These are phyloP conservation scores for Styela plicata DNA, from an alignment of 23 tunicate species.

Conservation along the genomic window DNA sequence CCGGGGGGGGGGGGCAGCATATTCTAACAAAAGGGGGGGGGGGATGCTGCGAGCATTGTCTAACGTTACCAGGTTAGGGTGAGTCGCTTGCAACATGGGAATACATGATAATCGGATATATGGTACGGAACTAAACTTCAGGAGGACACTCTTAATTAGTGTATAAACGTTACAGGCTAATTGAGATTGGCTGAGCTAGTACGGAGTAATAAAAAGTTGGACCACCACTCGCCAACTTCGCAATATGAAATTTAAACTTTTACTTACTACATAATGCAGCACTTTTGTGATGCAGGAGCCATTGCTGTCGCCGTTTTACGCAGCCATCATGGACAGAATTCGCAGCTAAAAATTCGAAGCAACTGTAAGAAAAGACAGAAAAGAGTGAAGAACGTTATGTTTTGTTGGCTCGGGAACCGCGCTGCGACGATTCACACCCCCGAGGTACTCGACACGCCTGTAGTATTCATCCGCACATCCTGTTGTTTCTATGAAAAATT, in stretches of 20 bases:
- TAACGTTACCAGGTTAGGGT: too few species aligned
- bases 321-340: constrained; percentile 71
- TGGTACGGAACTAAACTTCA: neutral
- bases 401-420: neutral
- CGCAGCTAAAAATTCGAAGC: constrained; percentile 9
- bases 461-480: constrained; percentile 21
- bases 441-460: neutral
- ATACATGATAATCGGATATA: neutral
- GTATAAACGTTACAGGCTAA: neutral
- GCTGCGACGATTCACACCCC: neutral
- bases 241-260: neutral
- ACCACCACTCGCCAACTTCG: too few species aligned
- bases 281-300: constrained; percentile 59
- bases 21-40: too few species aligned
- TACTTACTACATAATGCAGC: constrained; percentile 89
- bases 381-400: constrained; percentile 4
- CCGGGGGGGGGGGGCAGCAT: too few species aligned
- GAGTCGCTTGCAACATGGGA: neutral
- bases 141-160: neutral
- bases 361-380: constrained; percentile 1
- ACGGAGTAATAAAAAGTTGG: too few species aligned
- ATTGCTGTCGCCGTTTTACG: constrained; percentile 34
- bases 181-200: neutral
- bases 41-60: too few species aligned
- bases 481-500: too few species aligned